Evolutionary conservation across 2,888 invertebrate species (phyloP).

Genomic region (Carpatolechia fugitivella): DNA sequence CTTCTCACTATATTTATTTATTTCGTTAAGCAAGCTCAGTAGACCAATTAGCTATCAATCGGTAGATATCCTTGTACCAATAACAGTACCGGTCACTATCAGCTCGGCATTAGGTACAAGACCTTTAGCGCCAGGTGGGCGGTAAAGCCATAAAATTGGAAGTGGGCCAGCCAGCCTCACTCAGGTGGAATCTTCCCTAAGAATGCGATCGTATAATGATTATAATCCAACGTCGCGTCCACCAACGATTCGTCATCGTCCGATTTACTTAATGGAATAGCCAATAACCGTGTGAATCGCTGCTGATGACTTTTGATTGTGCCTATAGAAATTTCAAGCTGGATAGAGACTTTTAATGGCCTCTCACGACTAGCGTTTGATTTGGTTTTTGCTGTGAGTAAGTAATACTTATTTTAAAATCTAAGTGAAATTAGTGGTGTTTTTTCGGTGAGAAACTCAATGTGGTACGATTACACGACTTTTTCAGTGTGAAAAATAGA

Average conservation of each 20-base stretch:
- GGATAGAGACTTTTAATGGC: conserved; percentile 12
- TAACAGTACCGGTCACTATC: no score
- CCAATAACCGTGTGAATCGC: conserved; percentile 69
- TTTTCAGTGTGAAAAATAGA: no score
- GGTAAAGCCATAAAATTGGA: conserved; percentile 14
- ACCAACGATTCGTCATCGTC: conserved; percentile 72
- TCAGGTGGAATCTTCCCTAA: conserved; percentile 24
- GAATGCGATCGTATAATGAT: conserved; percentile 71
- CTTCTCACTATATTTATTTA: no score
- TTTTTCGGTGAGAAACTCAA: neutral
- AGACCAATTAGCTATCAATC: no score
- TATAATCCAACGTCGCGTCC: conserved; percentile 70
- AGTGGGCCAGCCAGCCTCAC: neutral
- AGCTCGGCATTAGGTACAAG: no score
- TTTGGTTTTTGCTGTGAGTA: conserved; percentile 13
- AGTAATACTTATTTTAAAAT: conserved; percentile 1
- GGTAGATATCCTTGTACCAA: no score
- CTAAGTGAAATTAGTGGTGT: neutral
- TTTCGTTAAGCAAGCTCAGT: no score
- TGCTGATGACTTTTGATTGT: conserved; percentile 48
- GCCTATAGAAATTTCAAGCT: conserved; percentile 25
- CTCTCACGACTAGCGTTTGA: conserved; percentile 18
- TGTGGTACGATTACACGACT: no score
- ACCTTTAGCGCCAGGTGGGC: neutral
- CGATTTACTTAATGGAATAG: conserved; percentile 75